These are phyloP conservation scores for Dreissena rostriformis DNA, from an alignment of 1,140 invertebrate species.

Conservation along the genomic window DNA sequence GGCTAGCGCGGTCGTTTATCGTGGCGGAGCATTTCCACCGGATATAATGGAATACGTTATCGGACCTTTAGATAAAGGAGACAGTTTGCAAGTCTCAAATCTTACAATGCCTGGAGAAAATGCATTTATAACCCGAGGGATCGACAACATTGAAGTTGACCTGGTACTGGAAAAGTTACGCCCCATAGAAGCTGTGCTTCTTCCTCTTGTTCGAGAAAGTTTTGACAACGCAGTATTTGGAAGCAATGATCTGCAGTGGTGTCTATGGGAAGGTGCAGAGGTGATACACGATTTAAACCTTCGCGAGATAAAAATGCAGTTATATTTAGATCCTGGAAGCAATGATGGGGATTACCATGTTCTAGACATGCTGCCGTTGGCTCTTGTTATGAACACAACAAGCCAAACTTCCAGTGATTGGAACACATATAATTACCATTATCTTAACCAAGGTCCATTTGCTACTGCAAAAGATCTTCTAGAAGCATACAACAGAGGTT, in stretches of 20 bases:
- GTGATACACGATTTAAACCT: conserved; percentile 19
- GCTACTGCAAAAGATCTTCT: conserved; percentile 18
- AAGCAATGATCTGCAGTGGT: background rate
- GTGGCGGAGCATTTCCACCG: conserved; percentile 18
- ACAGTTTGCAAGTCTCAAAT: background rate
- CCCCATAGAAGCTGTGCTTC: conserved; percentile 5
- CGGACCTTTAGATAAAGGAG: background rate
- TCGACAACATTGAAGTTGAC: conserved; percentile 32
- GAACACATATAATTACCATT: conserved; percentile 45
- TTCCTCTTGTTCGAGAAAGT: conserved; percentile 34
- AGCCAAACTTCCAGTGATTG: conserved; percentile 6
- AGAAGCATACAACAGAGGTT: conserved; percentile 29
- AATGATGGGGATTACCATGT: background rate
- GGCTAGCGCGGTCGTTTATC: conserved; percentile 18
- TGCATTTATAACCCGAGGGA: conserved; percentile 32
- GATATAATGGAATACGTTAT: conserved; percentile 46
- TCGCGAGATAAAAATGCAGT: conserved; percentile 24
- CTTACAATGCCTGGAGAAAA: conserved; percentile 17
- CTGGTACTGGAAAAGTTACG: conserved; percentile 3
- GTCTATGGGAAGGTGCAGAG: conserved; percentile 43
- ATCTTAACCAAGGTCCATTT: conserved; percentile 54
- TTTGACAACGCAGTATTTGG: conserved; percentile 46
- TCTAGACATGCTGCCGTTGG: conserved; percentile 43
- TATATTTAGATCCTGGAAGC: conserved; percentile 23
- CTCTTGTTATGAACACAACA: background rate